phyloP scores from a whole-genome alignment of 2,888 invertebrate species.

The Ashinkailepas kermadecensis region DNA sequence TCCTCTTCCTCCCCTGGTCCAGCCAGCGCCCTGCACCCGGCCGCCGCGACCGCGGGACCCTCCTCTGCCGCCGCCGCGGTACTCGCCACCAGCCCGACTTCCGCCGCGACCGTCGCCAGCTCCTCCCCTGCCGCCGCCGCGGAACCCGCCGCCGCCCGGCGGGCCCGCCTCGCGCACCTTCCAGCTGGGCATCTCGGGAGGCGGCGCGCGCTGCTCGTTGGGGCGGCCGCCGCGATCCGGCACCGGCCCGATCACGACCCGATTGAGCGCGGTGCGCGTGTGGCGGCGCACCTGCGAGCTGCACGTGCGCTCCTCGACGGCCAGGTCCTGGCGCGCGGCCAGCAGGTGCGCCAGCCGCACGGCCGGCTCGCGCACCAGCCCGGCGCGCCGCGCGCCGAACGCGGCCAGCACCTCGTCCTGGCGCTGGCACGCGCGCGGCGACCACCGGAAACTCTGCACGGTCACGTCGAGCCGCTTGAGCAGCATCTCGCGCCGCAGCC shows the following conservation, averaged over 20 bases:
- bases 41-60: conserved; percentile 41
- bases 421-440: conserved; percentile 64
- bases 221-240: conserved; percentile 93
- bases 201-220: conserved; percentile 81
- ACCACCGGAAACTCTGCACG: conserved; percentile 94
- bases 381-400: conserved; percentile 50
- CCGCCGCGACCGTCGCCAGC: conserved; percentile 35
- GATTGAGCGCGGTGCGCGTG: conserved; percentile 74
- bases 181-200: conserved; percentile 97
- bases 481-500: conserved; percentile 72
- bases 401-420: conserved; percentile 59
- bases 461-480: conserved; percentile 90
- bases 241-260: conserved; percentile 59
- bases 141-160: conserved; percentile 37
- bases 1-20: conserved; percentile 35
- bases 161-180: conserved; percentile 50
- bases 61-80: conserved; percentile 16
- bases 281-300: conserved; percentile 75
- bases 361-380: conserved; percentile 52
- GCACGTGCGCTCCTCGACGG: conserved; percentile 87
- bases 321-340: conserved; percentile 72
- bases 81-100: conserved; percentile 26
- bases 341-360: conserved; percentile 69
- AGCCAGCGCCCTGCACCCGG: conserved; percentile 33
- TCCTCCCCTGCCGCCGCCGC: conserved; percentile 34